Percentiles rank a stretch among this genome's conserved stretches.
phyloP scores from a whole-genome alignment of 2,888 invertebrate species.

The Pomacea canaliculata region DNA sequence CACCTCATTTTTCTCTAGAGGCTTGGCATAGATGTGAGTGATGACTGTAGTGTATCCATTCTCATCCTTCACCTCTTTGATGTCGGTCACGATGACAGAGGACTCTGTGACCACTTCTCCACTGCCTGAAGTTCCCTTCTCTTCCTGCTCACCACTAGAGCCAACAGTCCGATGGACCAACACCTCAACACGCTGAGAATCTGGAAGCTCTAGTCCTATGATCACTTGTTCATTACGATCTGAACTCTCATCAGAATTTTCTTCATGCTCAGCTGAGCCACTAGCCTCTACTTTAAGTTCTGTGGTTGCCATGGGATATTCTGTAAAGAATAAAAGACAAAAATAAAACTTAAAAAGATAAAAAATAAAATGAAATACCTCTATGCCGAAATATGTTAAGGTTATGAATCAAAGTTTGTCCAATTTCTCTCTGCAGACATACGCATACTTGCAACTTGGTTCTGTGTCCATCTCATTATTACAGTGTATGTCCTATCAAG shows the following conservation, averaged over 20 bases:
- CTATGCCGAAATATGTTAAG: too few relatives aligned
- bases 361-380: too few relatives aligned
- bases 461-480: too few relatives aligned
- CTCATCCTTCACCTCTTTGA: conserved; percentile 30
- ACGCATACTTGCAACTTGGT: too few relatives aligned
- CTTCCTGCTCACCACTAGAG: conserved; percentile 27
- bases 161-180: conserved; percentile 35
- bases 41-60: conserved; percentile 36
- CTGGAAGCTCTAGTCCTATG: conserved; percentile 21
- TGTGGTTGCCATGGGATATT: too few relatives aligned
- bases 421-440: too few relatives aligned
- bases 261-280: neutral
- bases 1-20: neutral
- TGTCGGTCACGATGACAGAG: conserved; percentile 29
- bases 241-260: conserved; percentile 7
- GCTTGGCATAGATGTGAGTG: conserved; percentile 31
- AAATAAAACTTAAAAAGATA: too few relatives aligned
- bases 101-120: conserved; percentile 24
- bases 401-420: too few relatives aligned
- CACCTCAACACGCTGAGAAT: conserved; percentile 37
- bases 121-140: conserved; percentile 4
- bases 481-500: too few relatives aligned
- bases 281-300: neutral
- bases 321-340: too few relatives aligned
- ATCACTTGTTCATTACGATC: conserved; percentile 5